Conservation (phyloP, 2,113 vertebrate genomes). For the Mesembrinibis cayennensis region DNA sequence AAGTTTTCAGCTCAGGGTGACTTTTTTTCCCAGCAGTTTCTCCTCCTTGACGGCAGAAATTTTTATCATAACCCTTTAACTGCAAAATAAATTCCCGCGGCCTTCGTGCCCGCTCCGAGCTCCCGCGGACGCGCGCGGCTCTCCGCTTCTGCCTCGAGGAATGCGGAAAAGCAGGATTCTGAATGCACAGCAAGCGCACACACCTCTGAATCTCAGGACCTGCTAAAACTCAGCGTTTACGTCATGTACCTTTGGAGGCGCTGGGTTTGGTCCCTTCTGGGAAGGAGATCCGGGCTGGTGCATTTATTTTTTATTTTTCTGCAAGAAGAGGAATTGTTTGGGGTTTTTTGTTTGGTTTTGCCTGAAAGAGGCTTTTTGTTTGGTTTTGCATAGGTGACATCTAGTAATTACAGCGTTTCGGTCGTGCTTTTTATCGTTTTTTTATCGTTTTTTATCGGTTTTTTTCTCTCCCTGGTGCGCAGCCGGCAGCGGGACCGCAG, state of each 20-base stretch:
- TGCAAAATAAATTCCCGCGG: accelerated
- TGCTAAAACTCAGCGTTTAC: not conserved
- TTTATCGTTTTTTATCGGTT: too few species aligned
- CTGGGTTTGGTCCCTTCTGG: not conserved
- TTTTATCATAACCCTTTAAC: not conserved
- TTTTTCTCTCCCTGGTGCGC: too few species aligned
- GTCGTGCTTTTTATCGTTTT: too few species aligned
- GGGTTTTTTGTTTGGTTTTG: not conserved
- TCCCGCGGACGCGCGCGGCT: not conserved
- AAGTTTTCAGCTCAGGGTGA: not conserved
- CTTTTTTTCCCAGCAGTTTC: not conserved
- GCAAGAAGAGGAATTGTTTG: not conserved
- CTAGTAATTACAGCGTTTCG: not conserved
- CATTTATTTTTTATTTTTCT: not conserved
- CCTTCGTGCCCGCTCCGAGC: accelerated
- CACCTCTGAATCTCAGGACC: not conserved
- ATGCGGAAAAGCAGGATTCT: constrained; percentile 22
- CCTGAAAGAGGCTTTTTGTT: not conserved
- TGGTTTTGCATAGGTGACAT: not conserved
- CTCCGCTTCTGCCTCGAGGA: not conserved
- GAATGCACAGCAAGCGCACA: not conserved
- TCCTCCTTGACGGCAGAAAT: not conserved
- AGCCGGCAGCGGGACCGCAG: too few species aligned
- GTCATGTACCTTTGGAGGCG: accelerated
- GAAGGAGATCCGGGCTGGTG: not conserved